Evolutionary conservation across 2,888 invertebrate genomes (phyloP), one percentile per base, ranked within the genome.

Genomic region (Synanthedon myopaeformis): DNA sequence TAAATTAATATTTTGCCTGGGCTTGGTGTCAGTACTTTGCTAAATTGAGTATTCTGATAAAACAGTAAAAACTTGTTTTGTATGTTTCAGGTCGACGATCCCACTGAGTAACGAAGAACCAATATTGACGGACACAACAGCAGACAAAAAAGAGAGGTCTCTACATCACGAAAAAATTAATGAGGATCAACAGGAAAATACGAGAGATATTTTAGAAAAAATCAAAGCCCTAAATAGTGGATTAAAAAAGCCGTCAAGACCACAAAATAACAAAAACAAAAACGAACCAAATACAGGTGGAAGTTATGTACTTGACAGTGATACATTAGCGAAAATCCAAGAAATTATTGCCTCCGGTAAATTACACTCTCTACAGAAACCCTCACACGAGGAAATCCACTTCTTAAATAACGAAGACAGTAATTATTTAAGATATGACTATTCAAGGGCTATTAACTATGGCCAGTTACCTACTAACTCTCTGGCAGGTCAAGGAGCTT

Each of bases 171-270:
- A 72, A 59, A 61, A 67, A 58, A 65, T 66, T 17, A 57, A 59
- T 48, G 63, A 72, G 51, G 56, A 61, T n/a, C 63, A 67, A 57
- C 67, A 68, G 41, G 64, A 64, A 3, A 66, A 61, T 41, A 74
- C 78, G 4, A 69, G 64, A 67, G 84, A 89, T 41, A 90, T 90
- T 54, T 66, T 90, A 35, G 82, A 88, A 45, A 90, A 89, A 74
- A 90, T 90, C 57, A 84, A 82, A 62, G 75, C 79, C 55, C 79
- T 90, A 4, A 91, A 91, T 62, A 78, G 82, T 51, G 79, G 80
- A 17, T 59, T 86, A 4, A 67, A 81, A 65, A 75, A 86, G 76
- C 71, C 82, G 48, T 62, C 66, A 23, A 67, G 70, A 57, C 71
- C 69, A 54, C 74, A 73, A 55, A 61, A 69, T 1, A 73, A 72